Conservation (phyloP, 1,140 invertebrate species). For the Leptinotarsa texana region DNA sequence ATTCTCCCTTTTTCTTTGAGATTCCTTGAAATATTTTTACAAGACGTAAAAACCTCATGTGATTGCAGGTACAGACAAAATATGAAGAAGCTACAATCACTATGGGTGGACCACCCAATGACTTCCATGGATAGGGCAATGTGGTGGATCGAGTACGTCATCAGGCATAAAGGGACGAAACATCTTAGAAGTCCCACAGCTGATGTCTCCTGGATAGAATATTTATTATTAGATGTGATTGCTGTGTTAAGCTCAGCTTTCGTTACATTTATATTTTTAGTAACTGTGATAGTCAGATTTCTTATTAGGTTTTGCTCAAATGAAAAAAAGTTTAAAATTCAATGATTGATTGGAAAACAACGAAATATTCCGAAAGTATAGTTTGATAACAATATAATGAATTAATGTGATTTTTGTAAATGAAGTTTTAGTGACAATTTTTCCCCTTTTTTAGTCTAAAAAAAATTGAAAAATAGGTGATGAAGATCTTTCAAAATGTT, state of each 20-base stretch:
- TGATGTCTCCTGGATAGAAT: conserved; percentile 56
- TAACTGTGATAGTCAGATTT: background rate
- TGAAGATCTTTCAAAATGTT: too few species aligned
- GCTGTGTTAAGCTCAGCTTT: conserved; percentile 9
- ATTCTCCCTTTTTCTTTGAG: too few species aligned
- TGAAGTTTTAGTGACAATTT: too few species aligned
- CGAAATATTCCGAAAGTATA: too few species aligned
- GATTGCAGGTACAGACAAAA: conserved; percentile 40
- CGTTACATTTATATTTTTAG: background rate
- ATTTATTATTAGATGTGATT: conserved; percentile 57
- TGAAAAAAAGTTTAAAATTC: background rate
- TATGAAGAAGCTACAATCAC: conserved; percentile 32
- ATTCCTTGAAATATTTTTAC: too few species aligned
- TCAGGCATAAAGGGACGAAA: conserved; percentile 55
- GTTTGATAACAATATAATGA: too few species aligned
- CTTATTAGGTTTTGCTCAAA: background rate
- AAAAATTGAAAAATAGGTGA: too few species aligned
- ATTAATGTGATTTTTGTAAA: too few species aligned
- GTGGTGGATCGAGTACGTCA: conserved; percentile 61
- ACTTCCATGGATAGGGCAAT: conserved; percentile 53
- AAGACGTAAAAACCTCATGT: too few species aligned
- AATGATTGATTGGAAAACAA: too few species aligned
- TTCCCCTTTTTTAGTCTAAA: too few species aligned
- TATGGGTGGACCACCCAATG: conserved; percentile 50
- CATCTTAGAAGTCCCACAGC: conserved; percentile 51